A percentile compares a stretch with the other conserved stretches of the same genome.
Conservation (phyloP, 2,797 vertebrate genomes). For the Coilia nasus region DNA sequence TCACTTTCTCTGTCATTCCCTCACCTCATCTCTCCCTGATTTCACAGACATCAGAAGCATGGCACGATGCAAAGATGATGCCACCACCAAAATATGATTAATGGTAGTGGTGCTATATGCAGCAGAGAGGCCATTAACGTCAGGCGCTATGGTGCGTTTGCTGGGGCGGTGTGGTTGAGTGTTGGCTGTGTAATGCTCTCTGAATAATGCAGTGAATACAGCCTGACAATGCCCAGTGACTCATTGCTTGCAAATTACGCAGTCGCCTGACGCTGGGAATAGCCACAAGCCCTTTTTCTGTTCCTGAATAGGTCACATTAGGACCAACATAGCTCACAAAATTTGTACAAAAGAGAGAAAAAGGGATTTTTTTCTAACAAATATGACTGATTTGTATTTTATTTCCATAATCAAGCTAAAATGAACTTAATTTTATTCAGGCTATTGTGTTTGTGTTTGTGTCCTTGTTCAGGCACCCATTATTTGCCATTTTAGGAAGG, state of each 20-base stretch:
- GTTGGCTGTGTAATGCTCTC: constrained; percentile 43
- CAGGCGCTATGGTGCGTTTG: constrained; percentile 41
- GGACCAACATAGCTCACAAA: background rate
- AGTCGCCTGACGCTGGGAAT: background rate
- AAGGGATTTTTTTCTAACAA: background rate
- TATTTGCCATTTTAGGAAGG: background rate
- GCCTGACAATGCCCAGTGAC: constrained; percentile 24
- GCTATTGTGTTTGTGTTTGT: background rate
- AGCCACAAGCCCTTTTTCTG: background rate
- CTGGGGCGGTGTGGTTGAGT: constrained; percentile 32
- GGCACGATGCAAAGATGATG: constrained; percentile 32
- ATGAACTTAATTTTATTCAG: background rate
- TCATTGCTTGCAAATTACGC: constrained; percentile 24
- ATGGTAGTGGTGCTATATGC: constrained; percentile 39
- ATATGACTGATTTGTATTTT: background rate
- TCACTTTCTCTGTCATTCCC: background rate
- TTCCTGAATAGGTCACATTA: constrained; percentile 1
- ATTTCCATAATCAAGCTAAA: background rate
- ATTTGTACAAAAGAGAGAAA: background rate
- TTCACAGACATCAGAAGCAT: background rate
- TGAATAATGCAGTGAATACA: constrained; percentile 42
- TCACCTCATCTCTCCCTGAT: background rate
- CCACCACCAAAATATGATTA: constrained; percentile 47
- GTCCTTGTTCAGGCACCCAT: background rate
- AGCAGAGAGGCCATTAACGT: constrained; percentile 45